phyloP scores from a whole-genome alignment of 1,140 invertebrate species.

The Subanguina moxae region DNA sequence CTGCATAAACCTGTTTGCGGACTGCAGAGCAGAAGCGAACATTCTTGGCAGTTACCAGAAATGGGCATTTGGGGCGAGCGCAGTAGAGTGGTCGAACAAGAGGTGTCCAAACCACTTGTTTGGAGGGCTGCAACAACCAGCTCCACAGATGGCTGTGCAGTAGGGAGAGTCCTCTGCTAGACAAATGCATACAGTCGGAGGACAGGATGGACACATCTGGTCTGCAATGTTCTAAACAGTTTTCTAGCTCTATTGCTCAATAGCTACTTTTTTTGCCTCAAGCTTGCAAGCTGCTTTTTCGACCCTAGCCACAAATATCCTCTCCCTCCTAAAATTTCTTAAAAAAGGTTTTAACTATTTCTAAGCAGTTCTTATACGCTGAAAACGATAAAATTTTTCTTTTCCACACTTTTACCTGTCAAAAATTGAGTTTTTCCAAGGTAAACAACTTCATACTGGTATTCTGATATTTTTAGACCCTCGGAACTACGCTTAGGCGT shows the following conservation, averaged over 20 bases:
- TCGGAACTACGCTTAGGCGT: no score
- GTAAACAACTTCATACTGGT: no score
- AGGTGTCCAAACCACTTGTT: constrained; percentile 18
- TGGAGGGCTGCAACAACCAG: constrained; percentile 28
- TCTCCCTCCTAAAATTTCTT: no score
- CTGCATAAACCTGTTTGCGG: background rate
- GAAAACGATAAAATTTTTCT: no score
- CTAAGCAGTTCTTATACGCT: no score
- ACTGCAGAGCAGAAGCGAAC: constrained; percentile 19
- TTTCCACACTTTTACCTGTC: no score
- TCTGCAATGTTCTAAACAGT: constrained; percentile 14
- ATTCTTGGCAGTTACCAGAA: constrained; percentile 24
- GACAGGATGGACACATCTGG: constrained; percentile 29
- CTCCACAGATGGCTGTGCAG: constrained; percentile 34
- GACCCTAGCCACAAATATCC: no score
- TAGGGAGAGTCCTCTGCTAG: constrained; percentile 25
- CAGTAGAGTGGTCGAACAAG: constrained; percentile 32
- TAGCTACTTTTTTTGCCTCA: background rate
- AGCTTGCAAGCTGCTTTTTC: no score
- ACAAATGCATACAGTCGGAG: constrained; percentile 33
- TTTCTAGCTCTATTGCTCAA: no score
- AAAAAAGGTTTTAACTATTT: no score
- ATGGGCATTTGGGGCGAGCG: constrained; percentile 30
- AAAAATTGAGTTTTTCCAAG: no score
- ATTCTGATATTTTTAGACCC: no score